These are phyloP conservation scores for Tyrophagus putrescentiae DNA, from an alignment of 1,140 invertebrate species.

Conservation along the genomic window DNA sequence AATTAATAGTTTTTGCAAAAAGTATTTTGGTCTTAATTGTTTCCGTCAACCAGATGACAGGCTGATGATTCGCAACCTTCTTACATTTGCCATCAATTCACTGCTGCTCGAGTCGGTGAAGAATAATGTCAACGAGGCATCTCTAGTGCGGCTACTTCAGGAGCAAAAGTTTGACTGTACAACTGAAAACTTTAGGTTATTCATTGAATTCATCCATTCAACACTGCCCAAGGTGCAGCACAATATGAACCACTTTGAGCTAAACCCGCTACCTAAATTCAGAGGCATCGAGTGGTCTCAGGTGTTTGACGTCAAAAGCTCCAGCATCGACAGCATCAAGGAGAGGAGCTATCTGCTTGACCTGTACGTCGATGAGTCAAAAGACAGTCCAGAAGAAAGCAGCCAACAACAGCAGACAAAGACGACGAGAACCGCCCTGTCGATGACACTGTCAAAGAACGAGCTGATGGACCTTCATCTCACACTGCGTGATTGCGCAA, in stretches of 20 bases:
- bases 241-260: background rate
- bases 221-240: background rate
- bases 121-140: background rate
- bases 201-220: background rate
- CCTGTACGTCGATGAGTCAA: background rate
- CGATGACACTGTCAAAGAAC: background rate
- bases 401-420: background rate
- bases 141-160: background rate
- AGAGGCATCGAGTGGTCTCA: slow-evolving; percentile 5
- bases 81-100: slow-evolving; percentile 8
- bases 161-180: slow-evolving; percentile 1
- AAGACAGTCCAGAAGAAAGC: no score
- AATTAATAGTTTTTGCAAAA: background rate
- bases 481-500: background rate
- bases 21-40: background rate
- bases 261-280: background rate
- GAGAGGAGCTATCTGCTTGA: background rate
- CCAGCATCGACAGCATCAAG: background rate
- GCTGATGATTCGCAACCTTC: background rate
- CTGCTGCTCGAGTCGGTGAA: background rate
- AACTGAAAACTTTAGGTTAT: slow-evolving; percentile 1
- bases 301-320: slow-evolving; percentile 13
- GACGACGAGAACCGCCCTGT: background rate
- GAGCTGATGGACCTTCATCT: background rate
- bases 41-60: background rate